Percentiles rank a stretch among this genome's conserved stretches.
Conservation (phyloP, 1,140 invertebrate genomes). For the Portunus trituberculatus region DNA sequence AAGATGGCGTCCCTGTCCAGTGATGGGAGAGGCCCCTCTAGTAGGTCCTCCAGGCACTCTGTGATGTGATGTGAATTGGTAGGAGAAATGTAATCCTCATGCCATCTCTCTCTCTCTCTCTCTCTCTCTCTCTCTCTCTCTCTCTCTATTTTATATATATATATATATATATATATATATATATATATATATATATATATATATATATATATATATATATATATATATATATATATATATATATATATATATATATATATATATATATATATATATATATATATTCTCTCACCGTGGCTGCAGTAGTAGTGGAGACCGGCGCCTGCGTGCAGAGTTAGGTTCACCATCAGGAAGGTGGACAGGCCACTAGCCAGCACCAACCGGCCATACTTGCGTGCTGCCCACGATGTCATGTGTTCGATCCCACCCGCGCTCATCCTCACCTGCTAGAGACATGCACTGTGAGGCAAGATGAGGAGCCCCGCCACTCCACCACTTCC, state of each 20-base stretch:
- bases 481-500: not conserved
- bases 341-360: slow-evolving; percentile 65
- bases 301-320: slow-evolving; percentile 70
- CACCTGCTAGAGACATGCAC: not conserved
- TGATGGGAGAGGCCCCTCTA: not conserved
- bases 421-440: not conserved
- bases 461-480: not conserved
- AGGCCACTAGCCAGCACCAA: slow-evolving; percentile 70
- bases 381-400: slow-evolving; percentile 57
- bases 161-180: not conserved
- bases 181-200: not conserved
- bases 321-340: slow-evolving; percentile 74
- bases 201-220: not conserved
- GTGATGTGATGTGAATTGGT: not conserved
- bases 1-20: slow-evolving; percentile 54
- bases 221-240: slow-evolving; percentile 48
- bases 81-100: not conserved
- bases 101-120: not conserved
- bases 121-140: not conserved
- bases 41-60: slow-evolving; percentile 34
- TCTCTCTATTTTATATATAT: too few species aligned
- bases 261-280: too few species aligned
- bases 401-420: slow-evolving; percentile 62
- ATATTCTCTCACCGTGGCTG: slow-evolving; percentile 60
- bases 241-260: slow-evolving; percentile 53